A percentile compares a stretch with the other conserved stretches of the same genome.
Evolutionary conservation across 2,888 invertebrate genomes (phyloP).

Genomic region (Agrochola macilenta): DNA sequence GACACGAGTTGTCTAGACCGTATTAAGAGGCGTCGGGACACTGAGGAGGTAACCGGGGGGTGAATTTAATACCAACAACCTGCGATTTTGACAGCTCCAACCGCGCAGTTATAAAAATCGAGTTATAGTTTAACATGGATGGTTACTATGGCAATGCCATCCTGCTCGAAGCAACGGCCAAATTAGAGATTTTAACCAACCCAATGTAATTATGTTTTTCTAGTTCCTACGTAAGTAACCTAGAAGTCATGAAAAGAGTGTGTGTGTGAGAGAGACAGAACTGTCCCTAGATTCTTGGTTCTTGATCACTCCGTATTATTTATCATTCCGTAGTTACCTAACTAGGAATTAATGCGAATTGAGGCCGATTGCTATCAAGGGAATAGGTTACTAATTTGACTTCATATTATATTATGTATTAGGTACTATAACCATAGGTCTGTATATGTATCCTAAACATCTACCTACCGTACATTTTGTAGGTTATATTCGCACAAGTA

Average conservation of each 20-base stretch:
- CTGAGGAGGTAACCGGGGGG: too few relatives aligned
- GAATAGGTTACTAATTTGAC: conserved; percentile 27
- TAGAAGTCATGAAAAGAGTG: not conserved
- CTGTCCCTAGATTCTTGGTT: not conserved
- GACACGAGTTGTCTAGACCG: too few relatives aligned
- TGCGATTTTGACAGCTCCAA: too few relatives aligned
- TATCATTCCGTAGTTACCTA: conserved; percentile 22
- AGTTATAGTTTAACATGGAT: not conserved
- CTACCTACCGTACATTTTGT: not conserved
- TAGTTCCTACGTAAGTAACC: not conserved
- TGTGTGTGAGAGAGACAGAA: not conserved
- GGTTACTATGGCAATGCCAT: not conserved
- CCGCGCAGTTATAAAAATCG: too few relatives aligned
- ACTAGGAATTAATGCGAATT: conserved; percentile 40
- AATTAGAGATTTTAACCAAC: not conserved
- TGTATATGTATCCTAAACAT: not conserved
- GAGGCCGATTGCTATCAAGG: conserved; percentile 36
- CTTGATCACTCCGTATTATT: conserved; percentile 14
- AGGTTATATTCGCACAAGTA: not conserved
- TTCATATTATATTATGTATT: not conserved
- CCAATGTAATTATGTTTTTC: not conserved
- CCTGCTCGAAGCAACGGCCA: not conserved
- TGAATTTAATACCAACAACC: too few relatives aligned
- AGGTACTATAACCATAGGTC: not conserved
- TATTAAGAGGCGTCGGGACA: too few relatives aligned